Evolutionary conservation across 2,113 vertebrate genomes (phyloP).

Genomic region (Terrapene triunguis): DNA sequence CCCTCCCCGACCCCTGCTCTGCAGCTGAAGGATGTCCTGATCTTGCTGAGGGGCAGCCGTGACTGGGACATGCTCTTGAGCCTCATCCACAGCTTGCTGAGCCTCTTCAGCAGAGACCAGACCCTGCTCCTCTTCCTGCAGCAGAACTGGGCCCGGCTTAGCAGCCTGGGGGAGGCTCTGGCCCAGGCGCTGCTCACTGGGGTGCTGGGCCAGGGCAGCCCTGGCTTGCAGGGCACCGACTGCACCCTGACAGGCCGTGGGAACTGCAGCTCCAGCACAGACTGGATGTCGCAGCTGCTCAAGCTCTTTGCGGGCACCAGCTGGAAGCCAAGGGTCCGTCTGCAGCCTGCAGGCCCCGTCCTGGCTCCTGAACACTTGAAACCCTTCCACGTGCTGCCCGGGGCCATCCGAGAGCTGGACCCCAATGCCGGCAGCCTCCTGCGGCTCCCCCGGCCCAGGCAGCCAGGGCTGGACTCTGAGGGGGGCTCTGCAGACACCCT

Average conservation of each 20-base stretch:
- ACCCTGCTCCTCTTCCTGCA: conserved; percentile 81
- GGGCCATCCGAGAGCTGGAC: conserved; percentile 47
- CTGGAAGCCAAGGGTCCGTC: conserved; percentile 87
- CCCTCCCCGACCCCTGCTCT: conserved; percentile 83
- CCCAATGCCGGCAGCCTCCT: conserved; percentile 78
- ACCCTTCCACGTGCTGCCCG: conserved; percentile 81
- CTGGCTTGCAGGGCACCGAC: conserved; percentile 84
- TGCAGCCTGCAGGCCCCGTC: conserved; percentile 77
- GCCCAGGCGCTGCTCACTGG: conserved; percentile 86
- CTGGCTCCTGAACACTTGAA: conserved; percentile 73
- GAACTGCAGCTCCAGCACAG: conserved; percentile 84
- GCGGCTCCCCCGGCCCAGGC: conserved; percentile 74
- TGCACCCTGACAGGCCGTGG: conserved; percentile 84
- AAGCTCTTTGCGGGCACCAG: conserved; percentile 84
- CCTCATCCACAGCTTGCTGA: conserved; percentile 84
- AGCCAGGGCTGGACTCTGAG: conserved; percentile 47
- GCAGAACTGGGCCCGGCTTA: conserved; percentile 89
- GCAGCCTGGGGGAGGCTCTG: conserved; percentile 83
- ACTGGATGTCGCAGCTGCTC: conserved; percentile 86
- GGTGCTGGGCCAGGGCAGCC: conserved; percentile 81
- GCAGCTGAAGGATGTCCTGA: conserved; percentile 86
- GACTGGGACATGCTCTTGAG: conserved; percentile 88
- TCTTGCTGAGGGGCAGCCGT: conserved; percentile 88
- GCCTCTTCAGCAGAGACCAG: conserved; percentile 82
- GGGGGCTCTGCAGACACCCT: conserved; percentile 80